Evolutionary conservation across 2,113 vertebrate genomes (phyloP).

Genomic region (Tautogolabrus adspersus): DNA sequence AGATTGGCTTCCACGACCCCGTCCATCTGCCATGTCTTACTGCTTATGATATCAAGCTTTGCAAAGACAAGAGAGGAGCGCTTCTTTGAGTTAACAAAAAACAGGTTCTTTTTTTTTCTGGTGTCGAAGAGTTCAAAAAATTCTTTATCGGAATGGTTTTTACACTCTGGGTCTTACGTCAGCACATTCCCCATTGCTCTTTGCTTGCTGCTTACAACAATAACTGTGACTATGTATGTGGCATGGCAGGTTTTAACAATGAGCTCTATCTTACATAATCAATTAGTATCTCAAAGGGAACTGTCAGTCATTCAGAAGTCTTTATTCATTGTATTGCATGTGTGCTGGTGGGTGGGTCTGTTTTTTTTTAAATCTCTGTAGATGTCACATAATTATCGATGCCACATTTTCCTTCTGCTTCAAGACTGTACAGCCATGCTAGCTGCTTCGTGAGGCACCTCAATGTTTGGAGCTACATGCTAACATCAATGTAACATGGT

Average conservation of each 20-base stretch:
- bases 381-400: neutral
- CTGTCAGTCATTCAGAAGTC: neutral
- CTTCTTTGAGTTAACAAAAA: neutral
- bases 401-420: neutral
- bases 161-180: neutral
- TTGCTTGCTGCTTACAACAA: neutral
- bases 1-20: slow-evolving; percentile 11
- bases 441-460: neutral
- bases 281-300: neutral
- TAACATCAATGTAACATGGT: neutral
- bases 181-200: neutral
- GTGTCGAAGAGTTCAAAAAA: neutral
- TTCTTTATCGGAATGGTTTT: neutral
- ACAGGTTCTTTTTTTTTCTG: neutral
- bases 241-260: slow-evolving; percentile 17
- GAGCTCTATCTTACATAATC: neutral
- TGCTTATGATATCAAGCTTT: neutral
- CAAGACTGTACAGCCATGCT: neutral
- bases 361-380: neutral
- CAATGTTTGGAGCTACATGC: neutral
- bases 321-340: neutral
- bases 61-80: neutral
- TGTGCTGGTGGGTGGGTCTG: neutral
- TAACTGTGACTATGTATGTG: neutral
- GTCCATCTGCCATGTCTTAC: slow-evolving; percentile 24